Base-by-base conservation (phyloP, 2,888 invertebrate species). In the Drosophila engyochracea region DNA sequence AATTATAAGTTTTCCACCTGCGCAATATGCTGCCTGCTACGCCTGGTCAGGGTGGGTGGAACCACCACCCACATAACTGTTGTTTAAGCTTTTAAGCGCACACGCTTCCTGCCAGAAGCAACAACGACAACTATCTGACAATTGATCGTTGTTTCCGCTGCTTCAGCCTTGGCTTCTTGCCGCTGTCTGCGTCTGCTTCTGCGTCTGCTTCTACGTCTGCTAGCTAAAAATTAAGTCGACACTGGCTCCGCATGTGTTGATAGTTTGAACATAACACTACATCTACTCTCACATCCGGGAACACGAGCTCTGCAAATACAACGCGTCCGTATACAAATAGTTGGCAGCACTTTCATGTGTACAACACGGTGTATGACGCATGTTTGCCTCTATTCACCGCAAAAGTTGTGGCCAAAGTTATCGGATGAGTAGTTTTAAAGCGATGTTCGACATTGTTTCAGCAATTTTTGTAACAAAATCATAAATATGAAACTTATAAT, bases 1-100 rank as follows among this genome's bases (percentile, higher is more conserved):
- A 91, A 91, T 92, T 91, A 91, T 91, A 91, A 91, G 92, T 92
- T 92, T 91, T 88, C 89, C 91, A 91, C 92, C 91, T 92, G 91
- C 79, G 54, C 87, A 89, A 79, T 85, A 74, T 90, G 90, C 87
- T 75, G 76, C 57, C 52, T 59, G 82, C 25, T 2, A 25, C 35
- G 55, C 69, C 72, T 55, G 72, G 58, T 28, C 35, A 44, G 31
- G 12, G 22, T 19, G 30, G 63, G 31, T 16, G 28, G 41, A 30
- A 3, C 6, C 54, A 51, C 35, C 66, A 35, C 58, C 63, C 73
- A 75, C 85, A 69, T 79, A 79, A 76, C 87, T 76, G 75, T 77
- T 78, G 74, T 77, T 81, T 82, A 82, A 86, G 89, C 83, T 86
- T 84, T 81, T 76, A 82, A 85, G 90, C 90, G 90, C 80, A 74